Base-by-base conservation (phyloP, 2,113 vertebrate species). In the Siphamia tubifer region DNA sequence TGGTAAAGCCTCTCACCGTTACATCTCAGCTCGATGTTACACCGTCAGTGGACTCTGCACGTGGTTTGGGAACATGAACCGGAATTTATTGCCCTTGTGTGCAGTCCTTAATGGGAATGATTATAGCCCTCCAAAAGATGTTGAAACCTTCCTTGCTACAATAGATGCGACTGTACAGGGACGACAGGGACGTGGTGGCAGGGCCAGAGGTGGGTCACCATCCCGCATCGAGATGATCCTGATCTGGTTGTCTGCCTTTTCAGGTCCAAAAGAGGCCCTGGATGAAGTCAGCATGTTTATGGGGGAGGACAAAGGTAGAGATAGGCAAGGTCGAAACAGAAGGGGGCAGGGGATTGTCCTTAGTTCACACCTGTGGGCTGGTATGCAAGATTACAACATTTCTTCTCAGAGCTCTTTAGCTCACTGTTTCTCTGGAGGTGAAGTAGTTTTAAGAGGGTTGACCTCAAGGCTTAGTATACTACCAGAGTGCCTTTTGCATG, bases 51-150 rank as follows among this genome's bases (percentile, higher is more conserved):
- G 45, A 0, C 90, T 99, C 63, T 98, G 98, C 82, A 3, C 4
- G 2, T 87, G 90, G 72, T 98, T 96, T 70, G 55, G 87, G 2
- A 82, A 49, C 5, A 87, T 94, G 65, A 87, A 92, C 54, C 88
- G 39, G 5, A 82, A 87, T 2, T 86, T 98, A 20, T 86, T 99
- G 0, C 96, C 96, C 2, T 89, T 99, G 2, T 96, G 95, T 2
- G 98, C 96, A 0, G 95, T 94, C 39, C 44, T 99, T 0, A 82
- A 16, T 17, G 97, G 97, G 1, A 98, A 98, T 32, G 98, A 99
- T 81, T 93, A 96, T 2, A 3, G 79, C 0, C 75, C 77, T 1
- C 79, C 87, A 28, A 87, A 88, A 0, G 83, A 89, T 6, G 43
- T 92, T 0, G 93, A 95, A 12, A 75, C 8, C 0, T 87, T 96